Evolutionary conservation across 2,888 invertebrate species (phyloP), one percentile per base, ranked within the genome.

Genomic region (Ormyrus nitidulus): DNA sequence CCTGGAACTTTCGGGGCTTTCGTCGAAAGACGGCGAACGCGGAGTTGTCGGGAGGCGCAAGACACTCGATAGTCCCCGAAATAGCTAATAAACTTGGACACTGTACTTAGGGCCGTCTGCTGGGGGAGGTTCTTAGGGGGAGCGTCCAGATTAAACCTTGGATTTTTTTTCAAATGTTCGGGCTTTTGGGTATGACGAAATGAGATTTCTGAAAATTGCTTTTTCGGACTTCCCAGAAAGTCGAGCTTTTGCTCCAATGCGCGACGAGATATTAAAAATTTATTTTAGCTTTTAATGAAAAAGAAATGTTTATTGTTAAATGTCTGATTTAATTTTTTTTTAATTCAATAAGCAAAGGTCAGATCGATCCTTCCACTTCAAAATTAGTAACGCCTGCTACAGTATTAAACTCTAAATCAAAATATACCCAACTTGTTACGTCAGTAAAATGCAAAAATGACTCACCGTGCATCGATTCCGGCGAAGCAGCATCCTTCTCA

Each of bases 401-500:
- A 34, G 34, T 3, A 34, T 34, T 34, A 4, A 34, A 34, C 34
- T 34, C 34, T 3, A 34, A 34, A 34, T 34, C 0, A 34, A 34
- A 34, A 34, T 34, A 3, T 34, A 34, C 34, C 2, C 34, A 34
- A 34, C 34, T 34, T 19, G 19, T 19, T 1, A 19, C 0, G 19
- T 34, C 34, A 34, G 34, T 34, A 59, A 56, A n/a, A 61, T 34
- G 34, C 61, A 10, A 13, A 53, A 46, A 13, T 58, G 61, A 64
- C 87, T 89, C 84, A 90, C 90, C 90, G 86, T 89, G 89, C 84
- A 89, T 86, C 80, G 90, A 90, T 85, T 90, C 90, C 85, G 95
- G 95, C 87, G 96, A 95, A 87, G 95, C 95, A 83, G 95, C 95
- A 86, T 95, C 94, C 91, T 95, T 95, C 89, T 95, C 95, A 89